Base-by-base conservation (phyloP, 2,113 vertebrate genomes). In the Thamnaconus septentrionalis region DNA sequence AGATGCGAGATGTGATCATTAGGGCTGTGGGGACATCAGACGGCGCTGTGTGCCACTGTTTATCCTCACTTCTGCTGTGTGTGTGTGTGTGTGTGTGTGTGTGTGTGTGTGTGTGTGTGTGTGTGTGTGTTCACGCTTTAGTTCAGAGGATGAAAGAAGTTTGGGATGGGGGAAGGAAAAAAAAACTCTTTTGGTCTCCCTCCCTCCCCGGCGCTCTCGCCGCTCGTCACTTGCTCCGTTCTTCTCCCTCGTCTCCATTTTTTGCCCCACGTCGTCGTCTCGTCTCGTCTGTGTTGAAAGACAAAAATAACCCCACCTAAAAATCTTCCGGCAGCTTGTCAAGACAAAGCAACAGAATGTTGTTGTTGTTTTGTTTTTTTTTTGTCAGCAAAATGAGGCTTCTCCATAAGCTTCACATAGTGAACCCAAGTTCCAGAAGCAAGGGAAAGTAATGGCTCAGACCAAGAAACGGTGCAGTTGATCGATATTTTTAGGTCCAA, bases 1-100 rank as follows among this genome's bases (percentile, higher is more conserved):
- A 81, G 73, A 80, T 61, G 73, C 59, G 64, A 4, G 84, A 81
- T 70, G 67, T 75, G 82, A 80, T 84, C 79, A 54, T 82, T 70
- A 84, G 59, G 44, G 56, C 59, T 69, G 31, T 59, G 64, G 73
- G 64, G 74, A 69, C 79, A 67, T 74, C 78, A 82, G 76, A 78
- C 80, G 42, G 39, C 63, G 6, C 68, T 54, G 71, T 59, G 18
- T 51, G 11, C 68, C 71, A 59, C 77, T 74, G 78, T 82, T 75
- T 78, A 75, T 76, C 78, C 80, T 80, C 69, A 80, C 77, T 58
- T 62, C 60, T 41, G 51, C 67, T 57, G 53, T 48, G 55, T 56
- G 56, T 49, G 53, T 62, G 59, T 54, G 49, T 50, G 70, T 47
- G 59, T 54, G 44, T 61, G 45, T 10, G 53, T 59, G 45, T 42